Evolutionary conservation across 2,888 invertebrate genomes (phyloP).

Genomic region (Eilema depressum): DNA sequence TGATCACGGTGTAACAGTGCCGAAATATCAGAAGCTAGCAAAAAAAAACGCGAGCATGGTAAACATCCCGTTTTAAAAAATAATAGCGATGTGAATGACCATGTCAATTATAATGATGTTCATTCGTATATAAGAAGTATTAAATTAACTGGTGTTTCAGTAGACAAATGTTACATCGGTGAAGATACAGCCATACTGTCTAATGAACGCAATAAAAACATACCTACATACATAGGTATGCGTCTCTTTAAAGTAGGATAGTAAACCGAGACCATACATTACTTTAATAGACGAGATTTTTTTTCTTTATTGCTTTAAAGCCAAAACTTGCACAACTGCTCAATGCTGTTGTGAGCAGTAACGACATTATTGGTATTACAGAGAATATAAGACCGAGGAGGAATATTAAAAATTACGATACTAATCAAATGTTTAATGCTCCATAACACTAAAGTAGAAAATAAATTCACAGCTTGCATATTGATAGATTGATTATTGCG

Average conservation of each 20-base stretch:
- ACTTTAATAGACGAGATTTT: constrained; percentile 23
- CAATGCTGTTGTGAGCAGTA: constrained; percentile 59
- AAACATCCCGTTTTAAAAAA: not conserved
- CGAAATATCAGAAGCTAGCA: not conserved
- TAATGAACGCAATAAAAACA: not conserved
- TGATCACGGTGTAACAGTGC: not conserved
- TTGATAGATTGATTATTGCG: not conserved
- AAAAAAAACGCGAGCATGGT: not conserved
- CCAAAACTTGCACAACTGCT: constrained; percentile 52
- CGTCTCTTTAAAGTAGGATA: constrained; percentile 8
- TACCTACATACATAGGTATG: too few species aligned
- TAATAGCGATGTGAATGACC: not conserved
- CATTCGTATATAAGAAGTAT: not conserved
- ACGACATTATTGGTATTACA: constrained; percentile 50
- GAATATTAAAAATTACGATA: not conserved
- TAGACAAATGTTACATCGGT: not conserved
- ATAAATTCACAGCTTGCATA: not conserved
- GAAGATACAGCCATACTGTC: not conserved
- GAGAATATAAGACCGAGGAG: not conserved
- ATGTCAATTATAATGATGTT: not conserved
- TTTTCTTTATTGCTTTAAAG: constrained; percentile 35
- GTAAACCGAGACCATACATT: constrained; percentile 20
- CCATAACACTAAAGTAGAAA: not conserved
- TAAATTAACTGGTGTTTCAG: not conserved
- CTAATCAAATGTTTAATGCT: not conserved